Evolutionary conservation across 2,888 invertebrate species (phyloP).

Genomic region (Cheilosia soror): DNA sequence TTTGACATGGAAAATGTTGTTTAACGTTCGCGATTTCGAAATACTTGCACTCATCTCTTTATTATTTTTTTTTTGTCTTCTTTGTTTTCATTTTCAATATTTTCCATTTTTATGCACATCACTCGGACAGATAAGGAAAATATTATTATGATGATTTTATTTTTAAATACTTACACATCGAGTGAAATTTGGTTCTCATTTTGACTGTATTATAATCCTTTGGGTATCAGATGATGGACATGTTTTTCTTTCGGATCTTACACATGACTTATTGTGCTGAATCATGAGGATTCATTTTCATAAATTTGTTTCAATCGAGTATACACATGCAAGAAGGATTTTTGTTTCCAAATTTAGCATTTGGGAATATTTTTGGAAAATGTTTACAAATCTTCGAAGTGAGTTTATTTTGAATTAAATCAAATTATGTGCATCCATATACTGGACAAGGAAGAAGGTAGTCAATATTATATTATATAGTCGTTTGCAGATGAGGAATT

Average conservation of each 20-base stretch:
- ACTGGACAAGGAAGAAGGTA: too few species aligned
- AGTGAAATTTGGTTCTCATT: neutral
- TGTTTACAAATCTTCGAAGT: too few species aligned
- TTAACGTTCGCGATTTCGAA: slow-evolving; percentile 9
- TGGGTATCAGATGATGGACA: neutral
- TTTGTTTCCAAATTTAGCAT: too few species aligned
- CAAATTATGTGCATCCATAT: too few species aligned
- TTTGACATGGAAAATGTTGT: slow-evolving; percentile 47
- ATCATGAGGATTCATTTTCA: neutral
- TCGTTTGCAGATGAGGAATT: too few species aligned
- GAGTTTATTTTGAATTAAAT: too few species aligned
- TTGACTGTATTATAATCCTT: neutral
- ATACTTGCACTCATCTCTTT: slow-evolving; percentile 1
- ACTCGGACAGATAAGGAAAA: slow-evolving; percentile 16
- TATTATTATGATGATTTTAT: neutral
- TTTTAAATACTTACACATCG: neutral
- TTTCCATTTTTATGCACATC: slow-evolving; percentile 7
- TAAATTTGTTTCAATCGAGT: neutral
- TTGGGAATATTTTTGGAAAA: too few species aligned
- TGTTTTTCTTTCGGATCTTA: neutral
- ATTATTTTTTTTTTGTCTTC: too few species aligned
- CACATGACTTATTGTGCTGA: slow-evolving; percentile 4
- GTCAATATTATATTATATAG: too few species aligned
- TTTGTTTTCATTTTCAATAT: slow-evolving; percentile 20
- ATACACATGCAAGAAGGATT: too few species aligned